Conservation (phyloP, 2,888 invertebrate species). For the Petrolisthes cinctipes region DNA sequence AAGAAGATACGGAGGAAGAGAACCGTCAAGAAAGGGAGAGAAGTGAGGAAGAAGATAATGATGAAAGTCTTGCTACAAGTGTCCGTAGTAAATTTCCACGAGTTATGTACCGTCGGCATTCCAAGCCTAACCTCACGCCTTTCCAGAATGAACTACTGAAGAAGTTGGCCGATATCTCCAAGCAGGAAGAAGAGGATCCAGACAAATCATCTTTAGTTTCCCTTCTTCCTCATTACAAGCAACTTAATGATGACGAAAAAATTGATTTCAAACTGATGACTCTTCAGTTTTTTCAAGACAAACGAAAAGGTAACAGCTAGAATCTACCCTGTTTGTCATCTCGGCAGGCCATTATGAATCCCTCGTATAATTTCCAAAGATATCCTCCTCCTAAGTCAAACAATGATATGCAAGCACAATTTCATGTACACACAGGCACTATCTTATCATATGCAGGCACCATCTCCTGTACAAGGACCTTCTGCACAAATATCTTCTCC, state of each 20-base stretch:
- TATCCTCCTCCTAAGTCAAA: not conserved
- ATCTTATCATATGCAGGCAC: no score
- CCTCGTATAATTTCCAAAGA: conserved; percentile 16
- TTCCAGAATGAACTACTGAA: conserved; percentile 25
- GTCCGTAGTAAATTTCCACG: not conserved
- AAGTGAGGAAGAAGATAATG: conserved; percentile 22
- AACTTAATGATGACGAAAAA: conserved; percentile 26
- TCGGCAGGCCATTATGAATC: conserved; percentile 1
- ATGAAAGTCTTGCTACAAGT: conserved; percentile 1
- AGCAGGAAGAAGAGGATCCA: conserved; percentile 18
- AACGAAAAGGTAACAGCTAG: not conserved
- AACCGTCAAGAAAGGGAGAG: not conserved
- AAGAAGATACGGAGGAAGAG: conserved; percentile 26
- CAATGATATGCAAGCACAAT: not conserved
- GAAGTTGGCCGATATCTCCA: not conserved
- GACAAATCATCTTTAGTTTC: conserved; percentile 24
- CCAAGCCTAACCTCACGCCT: conserved; percentile 25
- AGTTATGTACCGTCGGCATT: not conserved
- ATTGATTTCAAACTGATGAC: conserved; percentile 12
- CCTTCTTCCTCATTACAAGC: conserved; percentile 30
- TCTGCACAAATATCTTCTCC: no score
- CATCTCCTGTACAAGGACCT: no score
- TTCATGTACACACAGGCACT: no score
- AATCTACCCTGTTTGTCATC: conserved; percentile 15
- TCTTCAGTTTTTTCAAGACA: conserved; percentile 24